Conservation (phyloP, 2,888 invertebrate genomes). For the Drosophila sordidapex region DNA sequence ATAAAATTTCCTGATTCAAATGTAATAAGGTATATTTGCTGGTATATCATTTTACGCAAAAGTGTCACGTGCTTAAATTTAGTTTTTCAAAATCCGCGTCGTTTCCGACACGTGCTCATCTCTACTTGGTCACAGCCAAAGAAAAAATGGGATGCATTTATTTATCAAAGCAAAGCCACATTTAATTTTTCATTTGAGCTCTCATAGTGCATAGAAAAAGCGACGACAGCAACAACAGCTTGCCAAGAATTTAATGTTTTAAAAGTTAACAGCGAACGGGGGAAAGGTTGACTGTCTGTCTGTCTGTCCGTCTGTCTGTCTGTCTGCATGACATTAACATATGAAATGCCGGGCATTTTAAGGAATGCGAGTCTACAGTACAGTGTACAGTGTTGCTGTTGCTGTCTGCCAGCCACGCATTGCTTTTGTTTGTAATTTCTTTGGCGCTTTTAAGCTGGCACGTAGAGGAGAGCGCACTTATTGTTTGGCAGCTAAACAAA, state of each 20-base stretch:
- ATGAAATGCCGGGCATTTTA: conserved; percentile 40
- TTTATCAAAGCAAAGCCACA: conserved; percentile 22
- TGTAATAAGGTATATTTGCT: not conserved
- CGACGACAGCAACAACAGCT: conserved; percentile 32
- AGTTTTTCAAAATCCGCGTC: not conserved
- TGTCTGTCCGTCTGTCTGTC: conserved; percentile 12
- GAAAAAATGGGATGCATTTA: conserved; percentile 27
- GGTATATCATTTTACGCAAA: not conserved
- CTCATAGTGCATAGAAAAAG: conserved; percentile 25
- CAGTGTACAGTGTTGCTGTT: not conserved
- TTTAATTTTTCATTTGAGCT: conserved; percentile 46
- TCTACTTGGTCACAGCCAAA: conserved; percentile 13
- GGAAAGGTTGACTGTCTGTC: not conserved
- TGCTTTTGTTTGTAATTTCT: conserved; percentile 63
- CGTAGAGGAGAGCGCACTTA: conserved; percentile 18
- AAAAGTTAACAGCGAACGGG: conserved; percentile 52
- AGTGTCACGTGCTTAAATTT: not conserved
- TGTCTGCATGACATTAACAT: conserved; percentile 50
- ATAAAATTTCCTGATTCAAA: no score
- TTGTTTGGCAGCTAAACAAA: conserved; percentile 25
- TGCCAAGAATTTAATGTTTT: conserved; percentile 65
- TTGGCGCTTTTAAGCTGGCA: conserved; percentile 48
- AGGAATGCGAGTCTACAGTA: conserved; percentile 15
- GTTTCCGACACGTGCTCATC: not conserved
- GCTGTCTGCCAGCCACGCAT: conserved; percentile 47